phyloP scores from a whole-genome alignment of 2,113 vertebrate species.

The Aphelocoma coerulescens region DNA sequence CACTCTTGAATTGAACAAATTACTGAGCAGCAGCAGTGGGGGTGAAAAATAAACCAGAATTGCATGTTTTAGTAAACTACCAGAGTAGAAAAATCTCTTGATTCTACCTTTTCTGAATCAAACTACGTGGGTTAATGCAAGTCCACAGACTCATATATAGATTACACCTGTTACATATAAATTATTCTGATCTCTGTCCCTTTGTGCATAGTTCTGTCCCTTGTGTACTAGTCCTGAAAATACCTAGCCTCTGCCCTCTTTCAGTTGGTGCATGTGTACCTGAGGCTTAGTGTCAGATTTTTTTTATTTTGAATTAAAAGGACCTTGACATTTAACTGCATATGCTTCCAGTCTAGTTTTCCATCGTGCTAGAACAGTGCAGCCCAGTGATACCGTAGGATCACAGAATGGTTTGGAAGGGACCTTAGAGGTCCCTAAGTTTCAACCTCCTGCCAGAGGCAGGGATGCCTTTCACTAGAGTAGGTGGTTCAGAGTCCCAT shows the following conservation, averaged over 20 bases:
- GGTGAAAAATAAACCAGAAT: not conserved
- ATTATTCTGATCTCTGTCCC: not conserved
- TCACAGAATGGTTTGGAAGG: not conserved
- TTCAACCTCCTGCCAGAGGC: not conserved
- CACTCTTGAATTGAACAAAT: not conserved
- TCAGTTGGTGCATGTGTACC: not conserved
- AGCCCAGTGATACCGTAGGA: not conserved
- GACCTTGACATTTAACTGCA: not conserved
- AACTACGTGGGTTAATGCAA: not conserved
- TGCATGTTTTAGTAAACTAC: not conserved
- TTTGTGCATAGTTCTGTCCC: not conserved
- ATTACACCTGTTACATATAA: not conserved
- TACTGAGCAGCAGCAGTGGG: not conserved
- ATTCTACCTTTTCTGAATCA: not conserved
- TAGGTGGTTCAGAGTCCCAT: not conserved
- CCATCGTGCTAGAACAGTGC: not conserved
- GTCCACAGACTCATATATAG: not conserved
- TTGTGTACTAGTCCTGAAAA: not conserved
- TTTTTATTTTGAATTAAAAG: not conserved
- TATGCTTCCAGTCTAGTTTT: not conserved
- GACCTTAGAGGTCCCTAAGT: not conserved
- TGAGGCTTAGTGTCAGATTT: not conserved
- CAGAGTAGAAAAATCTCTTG: not conserved
- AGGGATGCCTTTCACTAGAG: not conserved
- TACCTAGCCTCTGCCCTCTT: not conserved